phyloP scores from a whole-genome alignment of 2,888 invertebrate species.

The Malthinus seriepunctatus region DNA sequence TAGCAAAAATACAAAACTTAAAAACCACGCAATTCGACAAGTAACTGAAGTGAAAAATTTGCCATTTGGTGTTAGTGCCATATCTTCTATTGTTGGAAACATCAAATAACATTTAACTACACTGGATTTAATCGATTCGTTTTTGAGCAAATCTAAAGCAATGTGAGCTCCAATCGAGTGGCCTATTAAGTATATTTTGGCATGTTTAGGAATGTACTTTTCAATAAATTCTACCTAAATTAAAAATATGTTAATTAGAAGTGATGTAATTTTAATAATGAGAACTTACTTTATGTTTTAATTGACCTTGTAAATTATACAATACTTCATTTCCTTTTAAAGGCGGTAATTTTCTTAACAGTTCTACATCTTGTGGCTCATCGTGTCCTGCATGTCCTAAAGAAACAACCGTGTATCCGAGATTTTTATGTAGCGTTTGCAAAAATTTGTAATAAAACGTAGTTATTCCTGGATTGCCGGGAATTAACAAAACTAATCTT shows the following conservation, averaged over 20 bases:
- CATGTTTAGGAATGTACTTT: conserved; percentile 68
- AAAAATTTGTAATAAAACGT: conserved; percentile 81
- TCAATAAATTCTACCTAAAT: conserved; percentile 66
- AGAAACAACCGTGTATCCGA: conserved; percentile 74
- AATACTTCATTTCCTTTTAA: conserved; percentile 61
- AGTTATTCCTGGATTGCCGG: conserved; percentile 88
- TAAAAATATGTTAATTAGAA: neutral
- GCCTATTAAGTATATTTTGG: conserved; percentile 77
- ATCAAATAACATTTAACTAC: conserved; percentile 69
- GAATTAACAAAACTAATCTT: conserved; percentile 73
- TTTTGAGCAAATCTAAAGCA: conserved; percentile 69
- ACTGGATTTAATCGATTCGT: conserved; percentile 58
- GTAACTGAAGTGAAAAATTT: conserved; percentile 64
- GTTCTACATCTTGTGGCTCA: conserved; percentile 56
- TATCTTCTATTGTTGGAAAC: conserved; percentile 85
- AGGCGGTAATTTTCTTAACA: conserved; percentile 56
- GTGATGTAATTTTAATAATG: neutral
- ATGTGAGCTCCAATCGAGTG: conserved; percentile 91
- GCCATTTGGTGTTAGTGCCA: conserved; percentile 77
- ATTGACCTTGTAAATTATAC: conserved; percentile 78
- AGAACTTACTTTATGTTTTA: conserved; percentile 69
- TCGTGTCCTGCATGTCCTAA: conserved; percentile 86
- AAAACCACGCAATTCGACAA: conserved; percentile 52
- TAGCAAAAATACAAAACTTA: conserved; percentile 54
- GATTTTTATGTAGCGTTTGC: conserved; percentile 61